Conservation (phyloP, 2,113 vertebrate species). For the Rhinopomastus cyanomelas region DNA sequence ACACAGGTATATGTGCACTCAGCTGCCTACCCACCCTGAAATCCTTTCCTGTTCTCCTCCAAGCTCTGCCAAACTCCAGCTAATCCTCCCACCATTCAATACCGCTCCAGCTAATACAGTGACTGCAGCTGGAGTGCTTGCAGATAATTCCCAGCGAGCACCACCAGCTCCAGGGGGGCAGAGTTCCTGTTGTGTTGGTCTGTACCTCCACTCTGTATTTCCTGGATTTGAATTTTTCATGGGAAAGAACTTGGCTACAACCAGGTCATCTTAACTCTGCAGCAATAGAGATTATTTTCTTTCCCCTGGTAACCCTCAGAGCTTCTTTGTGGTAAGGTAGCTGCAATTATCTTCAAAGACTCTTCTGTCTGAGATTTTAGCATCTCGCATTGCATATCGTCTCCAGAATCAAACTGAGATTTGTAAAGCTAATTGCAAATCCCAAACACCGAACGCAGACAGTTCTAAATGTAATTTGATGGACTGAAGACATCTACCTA, state of each 20-base stretch:
- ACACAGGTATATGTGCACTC: neutral
- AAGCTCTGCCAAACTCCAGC: constrained; percentile 9
- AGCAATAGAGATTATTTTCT: constrained; percentile 13
- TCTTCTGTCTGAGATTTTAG: constrained; percentile 60
- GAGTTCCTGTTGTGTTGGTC: constrained; percentile 25
- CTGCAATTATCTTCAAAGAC: constrained; percentile 69
- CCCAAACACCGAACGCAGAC: neutral
- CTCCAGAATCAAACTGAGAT: constrained; percentile 16
- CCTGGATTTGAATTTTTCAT: constrained; percentile 25
- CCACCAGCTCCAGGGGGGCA: neutral
- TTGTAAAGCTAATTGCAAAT: constrained; percentile 45
- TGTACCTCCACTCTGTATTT: neutral
- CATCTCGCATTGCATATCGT: neutral
- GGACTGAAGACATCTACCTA: neutral
- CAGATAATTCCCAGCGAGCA: constrained; percentile 9
- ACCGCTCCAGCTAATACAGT: constrained; percentile 5
- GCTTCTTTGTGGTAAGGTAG: constrained; percentile 48
- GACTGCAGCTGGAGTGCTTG: constrained; percentile 10
- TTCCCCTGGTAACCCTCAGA: constrained; percentile 46
- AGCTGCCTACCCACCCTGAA: neutral
- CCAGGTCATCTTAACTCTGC: constrained; percentile 3
- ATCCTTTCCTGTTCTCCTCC: neutral
- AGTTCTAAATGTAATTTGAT: neutral
- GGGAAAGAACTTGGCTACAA: constrained; percentile 18
- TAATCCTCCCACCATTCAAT: neutral